Evolutionary conservation across 2,113 vertebrate genomes (phyloP).

Genomic region (Petaurus breviceps): DNA sequence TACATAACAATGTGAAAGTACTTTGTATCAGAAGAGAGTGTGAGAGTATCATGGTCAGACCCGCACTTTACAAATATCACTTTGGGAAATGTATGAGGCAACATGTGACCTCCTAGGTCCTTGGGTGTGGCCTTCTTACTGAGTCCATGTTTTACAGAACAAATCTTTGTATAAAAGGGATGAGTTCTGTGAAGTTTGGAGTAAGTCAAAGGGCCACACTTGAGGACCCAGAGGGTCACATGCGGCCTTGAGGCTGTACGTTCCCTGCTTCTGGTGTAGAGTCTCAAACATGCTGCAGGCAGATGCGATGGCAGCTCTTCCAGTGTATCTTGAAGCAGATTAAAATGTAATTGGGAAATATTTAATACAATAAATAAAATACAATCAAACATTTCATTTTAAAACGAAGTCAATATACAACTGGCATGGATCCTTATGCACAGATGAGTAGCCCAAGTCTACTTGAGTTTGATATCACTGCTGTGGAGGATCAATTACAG

Average conservation of each 20-base stretch:
- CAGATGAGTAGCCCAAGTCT: not conserved
- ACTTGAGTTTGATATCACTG: not conserved
- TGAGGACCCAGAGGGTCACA: too few species aligned
- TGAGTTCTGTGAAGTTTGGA: too few species aligned
- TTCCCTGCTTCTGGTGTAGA: too few species aligned
- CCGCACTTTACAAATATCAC: not conserved
- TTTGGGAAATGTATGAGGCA: too few species aligned
- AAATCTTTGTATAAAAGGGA: too few species aligned
- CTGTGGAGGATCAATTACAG: not conserved
- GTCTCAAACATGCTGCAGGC: not conserved
- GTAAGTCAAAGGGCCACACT: too few species aligned
- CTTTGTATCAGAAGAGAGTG: not conserved
- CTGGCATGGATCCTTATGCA: not conserved
- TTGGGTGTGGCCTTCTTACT: too few species aligned
- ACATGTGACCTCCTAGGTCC: too few species aligned
- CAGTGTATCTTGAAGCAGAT: too few species aligned
- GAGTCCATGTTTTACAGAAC: too few species aligned
- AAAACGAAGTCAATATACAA: not conserved
- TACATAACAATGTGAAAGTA: too few species aligned
- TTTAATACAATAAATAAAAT: not conserved
- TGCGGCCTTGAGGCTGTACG: too few species aligned
- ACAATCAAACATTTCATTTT: not conserved
- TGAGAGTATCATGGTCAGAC: not conserved
- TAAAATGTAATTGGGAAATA: not conserved
- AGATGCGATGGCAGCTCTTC: not conserved